phyloP scores from a whole-genome alignment of 2,797 vertebrate species.

The Muraenolepis orangiensis region DNA sequence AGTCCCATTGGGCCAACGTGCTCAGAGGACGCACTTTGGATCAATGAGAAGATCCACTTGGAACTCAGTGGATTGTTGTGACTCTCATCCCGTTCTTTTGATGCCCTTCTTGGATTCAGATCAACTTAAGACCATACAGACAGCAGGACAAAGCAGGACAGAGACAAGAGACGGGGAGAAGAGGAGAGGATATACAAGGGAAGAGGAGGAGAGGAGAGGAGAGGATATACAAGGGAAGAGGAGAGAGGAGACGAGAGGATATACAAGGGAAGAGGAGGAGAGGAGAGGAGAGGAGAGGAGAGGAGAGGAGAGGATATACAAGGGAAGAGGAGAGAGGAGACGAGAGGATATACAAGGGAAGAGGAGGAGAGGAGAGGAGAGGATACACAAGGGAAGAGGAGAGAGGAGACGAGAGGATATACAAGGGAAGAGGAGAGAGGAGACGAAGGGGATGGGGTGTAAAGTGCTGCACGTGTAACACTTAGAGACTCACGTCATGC shows the following conservation, averaged over 20 bases:
- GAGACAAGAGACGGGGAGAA: not conserved
- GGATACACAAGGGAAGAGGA: no score
- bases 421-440: not conserved
- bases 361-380: not conserved
- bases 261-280: not conserved
- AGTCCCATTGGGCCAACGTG: not conserved
- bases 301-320: no score
- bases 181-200: not conserved
- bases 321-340: not conserved
- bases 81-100: not conserved
- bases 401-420: no score
- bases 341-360: no score
- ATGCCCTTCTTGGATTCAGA: not conserved
- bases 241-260: not conserved
- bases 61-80: not conserved
- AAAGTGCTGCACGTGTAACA: not conserved
- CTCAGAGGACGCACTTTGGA: not conserved
- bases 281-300: not conserved
- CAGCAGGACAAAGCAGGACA: not conserved
- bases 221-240: not conserved
- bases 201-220: no score
- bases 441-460: not conserved
- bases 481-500: not conserved
- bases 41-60: not conserved
- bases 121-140: not conserved